Base-by-base conservation (phyloP, 2,797 vertebrate genomes). In the Sebastiscus albofasciatus region DNA sequence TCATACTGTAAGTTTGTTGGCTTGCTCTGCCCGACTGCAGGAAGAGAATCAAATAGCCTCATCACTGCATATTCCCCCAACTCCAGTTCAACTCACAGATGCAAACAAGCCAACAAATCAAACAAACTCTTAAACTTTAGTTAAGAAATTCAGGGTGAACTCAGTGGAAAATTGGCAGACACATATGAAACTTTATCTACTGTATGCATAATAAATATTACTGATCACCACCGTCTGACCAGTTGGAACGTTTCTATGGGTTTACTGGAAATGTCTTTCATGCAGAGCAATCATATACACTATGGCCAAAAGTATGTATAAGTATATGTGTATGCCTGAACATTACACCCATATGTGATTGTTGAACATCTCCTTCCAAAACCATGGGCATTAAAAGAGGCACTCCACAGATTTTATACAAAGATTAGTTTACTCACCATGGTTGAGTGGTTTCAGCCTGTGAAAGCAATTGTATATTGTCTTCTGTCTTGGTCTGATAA, bases 1-100 rank as follows among this genome's bases (percentile, higher is more conserved):
- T 76, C 69, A 75, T 42, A 56, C 24, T 22, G 11, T 36, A 71
- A 27, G 59, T 78, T 71, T 58, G 67, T 34, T 69, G 70, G 66
- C 56, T 64, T 13, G 3, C 61, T 29, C 72, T 64, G 58, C 42
- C 42, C 22, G 11, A 36, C 69, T 71, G 80, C 42, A 80, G 67
- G 70, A 1, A 31, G 62, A 67, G 65, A 73, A 78, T 78, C 61
- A 62, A 62, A 75, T 12, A 16, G 52, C 72, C 58, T 56, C 55
- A 74, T 55, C 69, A 58, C 24, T 79, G 64, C 60, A 55, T 60
- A 59, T 18, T 64, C 56, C 42, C 29, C 2, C 12, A 24, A 8
- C 65, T 69, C 58, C 34, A 64, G 4, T 5, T 22, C 62, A 62
- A 55, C 56, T 27, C 52, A 24, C 49, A 52, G 14, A 52, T 52